These are phyloP conservation scores for Polietes domitor DNA, from an alignment of 2,888 invertebrate species.

Conservation along the genomic window DNA sequence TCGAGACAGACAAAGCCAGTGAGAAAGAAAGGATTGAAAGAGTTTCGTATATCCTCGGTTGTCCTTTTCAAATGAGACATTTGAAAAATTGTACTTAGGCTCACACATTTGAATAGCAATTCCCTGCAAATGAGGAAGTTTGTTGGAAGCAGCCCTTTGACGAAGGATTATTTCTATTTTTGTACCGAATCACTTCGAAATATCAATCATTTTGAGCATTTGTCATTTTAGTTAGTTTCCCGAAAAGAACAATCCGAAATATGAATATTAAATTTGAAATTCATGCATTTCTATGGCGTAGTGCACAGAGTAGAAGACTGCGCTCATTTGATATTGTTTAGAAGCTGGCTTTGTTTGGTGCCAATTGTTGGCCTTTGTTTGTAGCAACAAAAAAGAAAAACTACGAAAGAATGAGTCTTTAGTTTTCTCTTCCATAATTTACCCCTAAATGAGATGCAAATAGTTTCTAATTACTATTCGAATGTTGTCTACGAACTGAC, in stretches of 20 bases:
- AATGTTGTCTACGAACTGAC: slow-evolving; percentile 46
- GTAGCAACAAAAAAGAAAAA: not conserved
- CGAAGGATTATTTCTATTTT: slow-evolving; percentile 43
- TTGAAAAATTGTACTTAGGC: not conserved
- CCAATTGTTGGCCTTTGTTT: not conserved
- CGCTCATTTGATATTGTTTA: not conserved
- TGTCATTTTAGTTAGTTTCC: not conserved
- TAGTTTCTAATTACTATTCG: slow-evolving; percentile 48
- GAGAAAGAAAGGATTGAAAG: not conserved
- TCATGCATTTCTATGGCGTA: slow-evolving; percentile 10
- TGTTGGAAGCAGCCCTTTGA: not conserved
- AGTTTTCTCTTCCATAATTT: slow-evolving; percentile 13
- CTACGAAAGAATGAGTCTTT: slow-evolving; percentile 7
- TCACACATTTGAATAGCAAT: not conserved
- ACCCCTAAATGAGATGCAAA: slow-evolving; percentile 42
- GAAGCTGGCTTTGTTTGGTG: not conserved
- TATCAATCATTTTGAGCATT: slow-evolving; percentile 42
- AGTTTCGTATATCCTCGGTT: slow-evolving; percentile 16
- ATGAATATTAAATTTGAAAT: slow-evolving; percentile 26
- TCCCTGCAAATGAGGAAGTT: slow-evolving; percentile 41
- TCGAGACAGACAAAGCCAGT: not conserved
- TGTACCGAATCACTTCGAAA: slow-evolving; percentile 15
- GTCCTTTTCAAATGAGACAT: slow-evolving; percentile 52
- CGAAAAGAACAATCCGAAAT: not conserved
- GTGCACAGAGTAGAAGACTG: not conserved